Base-by-base conservation (phyloP, 2,888 invertebrate genomes). In the Sthenelais limicola region DNA sequence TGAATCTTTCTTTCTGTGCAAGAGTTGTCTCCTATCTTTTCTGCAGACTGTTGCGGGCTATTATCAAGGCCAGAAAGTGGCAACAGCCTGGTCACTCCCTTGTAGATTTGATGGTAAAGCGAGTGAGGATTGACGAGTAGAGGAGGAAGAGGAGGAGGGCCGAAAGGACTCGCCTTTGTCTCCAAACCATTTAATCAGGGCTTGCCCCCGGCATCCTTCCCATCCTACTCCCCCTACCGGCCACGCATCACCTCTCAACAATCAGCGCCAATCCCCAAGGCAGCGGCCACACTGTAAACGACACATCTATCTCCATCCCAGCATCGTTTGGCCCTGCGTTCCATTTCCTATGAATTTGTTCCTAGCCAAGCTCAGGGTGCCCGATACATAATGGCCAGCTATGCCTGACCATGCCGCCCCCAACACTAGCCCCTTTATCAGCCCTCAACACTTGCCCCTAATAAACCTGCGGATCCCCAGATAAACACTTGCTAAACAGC, bases 221-320 rank as follows among this genome's bases (percentile, higher is more conserved):
- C 52, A 12, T 4, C n/a, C 52, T 26, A 1, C 12, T 24, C 24
- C 12, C 52, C n/a, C 15, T 26, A 24, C 26, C 26, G 3, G 52
- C 52, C 52, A 52, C 52, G 52, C 52, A 28, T 15, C 52, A 52
- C n/a, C 21, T 52, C 52, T 26, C 30, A 26, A 52, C 52, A 52
- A 52, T 52, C 52, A 30, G 52, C 52, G 52, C 5, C 52, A 52
- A 52, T 52, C 51, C 52, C 52, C 3, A 24, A 52, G 52, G 52
- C 21, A 30, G 52, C 52, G 21, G 24, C 21, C 52, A 52, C 52
- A 15, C 52, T 52, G 52, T 52, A 52, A 52, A 52, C 52, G 52
- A 52, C 52, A 52, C 52, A 68, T 68, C 49, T 68, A 68, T 68
- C 68, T 68, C 49, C 43, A 68, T 68, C 68, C 28, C 26, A 24